phyloP scores from a whole-genome alignment of 2,797 vertebrate genomes.

The Esox masquinongy region DNA sequence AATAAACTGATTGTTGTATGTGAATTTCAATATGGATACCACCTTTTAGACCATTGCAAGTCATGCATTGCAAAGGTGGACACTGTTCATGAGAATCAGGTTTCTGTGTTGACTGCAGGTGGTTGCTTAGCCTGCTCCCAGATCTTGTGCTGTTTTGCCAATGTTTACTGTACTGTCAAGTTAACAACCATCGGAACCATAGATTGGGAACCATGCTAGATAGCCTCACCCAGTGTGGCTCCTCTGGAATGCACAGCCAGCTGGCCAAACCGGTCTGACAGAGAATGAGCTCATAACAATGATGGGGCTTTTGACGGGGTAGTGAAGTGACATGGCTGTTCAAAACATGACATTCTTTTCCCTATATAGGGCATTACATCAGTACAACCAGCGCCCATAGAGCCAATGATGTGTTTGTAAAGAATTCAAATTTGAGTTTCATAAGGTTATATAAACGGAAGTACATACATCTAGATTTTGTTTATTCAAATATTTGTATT shows the following conservation, averaged over 20 bases:
- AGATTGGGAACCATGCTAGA: background rate
- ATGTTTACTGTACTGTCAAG: background rate
- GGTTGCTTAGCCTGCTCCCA: background rate
- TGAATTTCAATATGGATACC: constrained; percentile 1
- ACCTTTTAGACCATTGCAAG: background rate
- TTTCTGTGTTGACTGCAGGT: background rate
- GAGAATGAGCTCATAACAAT: constrained; percentile 55
- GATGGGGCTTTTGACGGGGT: constrained; percentile 12
- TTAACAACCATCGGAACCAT: background rate
- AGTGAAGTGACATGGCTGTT: constrained; percentile 1
- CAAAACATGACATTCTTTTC: background rate
- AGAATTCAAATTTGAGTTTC: constrained; percentile 13
- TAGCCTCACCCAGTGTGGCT: background rate
- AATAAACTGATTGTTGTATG: background rate
- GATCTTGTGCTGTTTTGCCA: background rate
- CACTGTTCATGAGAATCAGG: background rate
- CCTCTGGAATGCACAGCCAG: background rate
- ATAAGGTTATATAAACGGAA: background rate
- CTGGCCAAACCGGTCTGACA: constrained; percentile 76
- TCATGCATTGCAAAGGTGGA: background rate
- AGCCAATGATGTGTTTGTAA: background rate
- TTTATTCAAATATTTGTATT: constrained; percentile 3
- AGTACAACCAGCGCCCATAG: background rate
- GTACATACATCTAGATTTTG: background rate
- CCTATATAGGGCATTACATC: background rate